Conservation (phyloP, 2,113 vertebrate genomes). For the Dasyornis broadbenti region DNA sequence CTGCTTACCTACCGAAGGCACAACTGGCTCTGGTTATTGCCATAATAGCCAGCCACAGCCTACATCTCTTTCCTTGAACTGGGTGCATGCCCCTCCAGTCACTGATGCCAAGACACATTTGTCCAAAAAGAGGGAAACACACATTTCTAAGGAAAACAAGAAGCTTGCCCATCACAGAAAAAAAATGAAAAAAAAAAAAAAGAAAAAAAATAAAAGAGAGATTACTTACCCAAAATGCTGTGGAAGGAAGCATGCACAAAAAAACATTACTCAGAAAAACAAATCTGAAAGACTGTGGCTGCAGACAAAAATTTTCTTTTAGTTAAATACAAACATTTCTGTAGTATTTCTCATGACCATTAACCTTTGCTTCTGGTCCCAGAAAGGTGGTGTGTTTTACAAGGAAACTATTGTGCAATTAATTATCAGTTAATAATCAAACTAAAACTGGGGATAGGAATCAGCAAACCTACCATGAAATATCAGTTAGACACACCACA, state of each 20-base stretch:
- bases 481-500: not conserved
- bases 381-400: not conserved
- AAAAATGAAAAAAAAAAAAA: no score
- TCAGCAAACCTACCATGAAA: not conserved
- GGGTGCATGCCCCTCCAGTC: not conserved
- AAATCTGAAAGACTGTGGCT: not conserved
- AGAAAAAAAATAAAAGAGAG: not conserved
- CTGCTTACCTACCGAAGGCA: not conserved
- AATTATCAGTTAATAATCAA: not conserved
- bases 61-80: not conserved
- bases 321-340: not conserved
- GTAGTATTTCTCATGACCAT: not conserved
- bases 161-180: not conserved
- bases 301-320: not conserved
- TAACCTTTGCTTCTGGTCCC: not conserved
- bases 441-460: not conserved
- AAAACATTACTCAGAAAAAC: not conserved
- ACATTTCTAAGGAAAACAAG: not conserved
- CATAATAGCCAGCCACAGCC: not conserved
- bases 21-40: not conserved
- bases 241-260: not conserved
- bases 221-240: not conserved
- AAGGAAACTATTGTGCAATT: not conserved
- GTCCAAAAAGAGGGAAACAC: not conserved
- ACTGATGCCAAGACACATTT: not conserved